Conservation (phyloP, 2,113 vertebrate genomes). For the Perccottus glenii region DNA sequence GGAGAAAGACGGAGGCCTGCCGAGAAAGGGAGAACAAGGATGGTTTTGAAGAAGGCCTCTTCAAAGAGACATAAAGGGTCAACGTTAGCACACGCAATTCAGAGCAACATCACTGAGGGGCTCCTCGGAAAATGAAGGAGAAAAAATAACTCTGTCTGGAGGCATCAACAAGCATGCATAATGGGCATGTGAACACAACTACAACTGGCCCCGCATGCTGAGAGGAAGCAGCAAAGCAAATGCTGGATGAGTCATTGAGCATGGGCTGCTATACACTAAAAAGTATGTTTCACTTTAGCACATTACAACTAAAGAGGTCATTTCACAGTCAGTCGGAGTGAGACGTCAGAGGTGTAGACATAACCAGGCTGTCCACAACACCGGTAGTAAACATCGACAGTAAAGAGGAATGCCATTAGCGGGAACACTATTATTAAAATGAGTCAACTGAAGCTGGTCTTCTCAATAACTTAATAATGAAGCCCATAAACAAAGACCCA, state of each 20-base stretch:
- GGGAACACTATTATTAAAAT: conserved; percentile 43
- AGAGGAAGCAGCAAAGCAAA: conserved; percentile 58
- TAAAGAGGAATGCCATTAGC: conserved; percentile 10
- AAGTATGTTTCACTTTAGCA: conserved; percentile 57
- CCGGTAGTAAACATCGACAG: not conserved
- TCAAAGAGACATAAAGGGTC: conserved; percentile 67
- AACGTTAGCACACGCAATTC: conserved; percentile 67
- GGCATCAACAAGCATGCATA: conserved; percentile 74
- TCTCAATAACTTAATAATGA: conserved; percentile 37
- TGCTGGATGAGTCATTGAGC: conserved; percentile 64
- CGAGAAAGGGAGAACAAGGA: conserved; percentile 26
- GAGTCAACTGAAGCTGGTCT: conserved; percentile 35
- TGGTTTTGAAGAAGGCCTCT: conserved; percentile 37
- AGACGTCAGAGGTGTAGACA: conserved; percentile 33
- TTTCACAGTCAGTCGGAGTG: conserved; percentile 56
- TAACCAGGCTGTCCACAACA: not conserved
- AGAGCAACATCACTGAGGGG: conserved; percentile 53
- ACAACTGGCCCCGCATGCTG: conserved; percentile 56
- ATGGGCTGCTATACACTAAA: conserved; percentile 43
- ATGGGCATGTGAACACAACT: conserved; percentile 64
- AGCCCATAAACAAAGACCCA: conserved; percentile 52
- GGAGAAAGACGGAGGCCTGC: conserved; percentile 8
- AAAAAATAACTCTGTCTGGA: conserved; percentile 49
- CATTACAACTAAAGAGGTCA: conserved; percentile 54
- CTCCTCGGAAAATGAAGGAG: conserved; percentile 40